A percentile compares a stretch with the other conserved stretches of the same genome.
Evolutionary conservation across 2,797 vertebrate genomes (phyloP).

Genomic region (Cryptoblepharus egeriae): DNA sequence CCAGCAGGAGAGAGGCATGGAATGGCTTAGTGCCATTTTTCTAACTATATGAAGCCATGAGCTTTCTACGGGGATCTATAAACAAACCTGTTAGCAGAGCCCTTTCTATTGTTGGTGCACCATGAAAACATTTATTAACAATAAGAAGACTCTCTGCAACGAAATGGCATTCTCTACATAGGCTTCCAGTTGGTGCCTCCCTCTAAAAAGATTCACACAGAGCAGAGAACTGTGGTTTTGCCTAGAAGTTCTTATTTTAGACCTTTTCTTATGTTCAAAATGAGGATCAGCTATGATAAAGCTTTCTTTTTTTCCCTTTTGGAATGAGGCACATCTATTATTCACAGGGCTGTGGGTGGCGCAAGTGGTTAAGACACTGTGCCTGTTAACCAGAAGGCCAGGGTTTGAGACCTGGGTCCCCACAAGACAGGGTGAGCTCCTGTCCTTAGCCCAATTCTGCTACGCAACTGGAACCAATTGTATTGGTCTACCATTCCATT

Average conservation of each 20-base stretch:
- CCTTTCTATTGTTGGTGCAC: background rate
- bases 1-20: background rate
- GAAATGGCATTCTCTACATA: background rate
- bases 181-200: background rate
- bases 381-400: no score
- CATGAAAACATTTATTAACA: conserved; percentile 3
- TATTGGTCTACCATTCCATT: no score
- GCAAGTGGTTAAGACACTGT: no score
- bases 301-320: background rate
- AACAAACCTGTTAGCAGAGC: conserved; percentile 17
- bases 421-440: no score
- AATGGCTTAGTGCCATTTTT: background rate
- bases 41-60: conserved; percentile 3
- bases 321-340: background rate
- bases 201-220: background rate
- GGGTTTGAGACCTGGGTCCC: no score
- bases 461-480: no score
- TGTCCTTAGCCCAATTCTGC: no score
- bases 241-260: background rate
- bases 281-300: background rate
- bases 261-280: background rate
- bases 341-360: no score
- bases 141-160: background rate
- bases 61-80: background rate
- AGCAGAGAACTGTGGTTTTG: background rate